Conservation (phyloP, 2,888 invertebrate species). For the Cephus runcator region DNA sequence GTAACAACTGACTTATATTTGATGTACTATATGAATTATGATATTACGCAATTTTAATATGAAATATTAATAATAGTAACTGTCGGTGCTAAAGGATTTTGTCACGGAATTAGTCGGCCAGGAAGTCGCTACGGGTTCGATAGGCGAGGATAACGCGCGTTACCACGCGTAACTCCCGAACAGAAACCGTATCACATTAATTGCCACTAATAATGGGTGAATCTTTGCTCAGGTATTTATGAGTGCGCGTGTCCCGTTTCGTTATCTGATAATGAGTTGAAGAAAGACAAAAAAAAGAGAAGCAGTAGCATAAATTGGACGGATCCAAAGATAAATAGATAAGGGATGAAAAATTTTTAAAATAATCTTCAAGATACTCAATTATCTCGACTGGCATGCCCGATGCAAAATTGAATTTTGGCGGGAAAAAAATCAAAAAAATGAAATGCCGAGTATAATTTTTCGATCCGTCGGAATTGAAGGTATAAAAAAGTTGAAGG, state of each 20-base stretch:
- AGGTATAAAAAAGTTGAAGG: background rate
- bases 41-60: background rate
- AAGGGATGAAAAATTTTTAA: background rate
- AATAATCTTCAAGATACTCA: background rate
- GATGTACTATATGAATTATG: background rate
- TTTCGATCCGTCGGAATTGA: background rate
- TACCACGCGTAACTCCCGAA: constrained; percentile 48
- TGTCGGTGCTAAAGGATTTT: background rate
- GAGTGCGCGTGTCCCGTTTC: background rate
- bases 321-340: background rate
- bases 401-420: background rate
- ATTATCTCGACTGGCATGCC: background rate
- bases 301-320: background rate
- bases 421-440: background rate
- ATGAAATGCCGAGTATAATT: background rate
- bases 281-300: background rate
- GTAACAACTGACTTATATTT: background rate
- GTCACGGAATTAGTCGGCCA: constrained; percentile 31
- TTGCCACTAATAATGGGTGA: constrained; percentile 51
- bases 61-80: background rate
- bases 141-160: constrained; percentile 53
- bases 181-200: constrained; percentile 52
- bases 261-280: background rate
- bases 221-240: constrained; percentile 2
- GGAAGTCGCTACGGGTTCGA: constrained; percentile 46